Percentiles rank a stretch among this genome's conserved stretches.
Conservation (phyloP, 2,113 vertebrate species). For the Anser cygnoides region DNA sequence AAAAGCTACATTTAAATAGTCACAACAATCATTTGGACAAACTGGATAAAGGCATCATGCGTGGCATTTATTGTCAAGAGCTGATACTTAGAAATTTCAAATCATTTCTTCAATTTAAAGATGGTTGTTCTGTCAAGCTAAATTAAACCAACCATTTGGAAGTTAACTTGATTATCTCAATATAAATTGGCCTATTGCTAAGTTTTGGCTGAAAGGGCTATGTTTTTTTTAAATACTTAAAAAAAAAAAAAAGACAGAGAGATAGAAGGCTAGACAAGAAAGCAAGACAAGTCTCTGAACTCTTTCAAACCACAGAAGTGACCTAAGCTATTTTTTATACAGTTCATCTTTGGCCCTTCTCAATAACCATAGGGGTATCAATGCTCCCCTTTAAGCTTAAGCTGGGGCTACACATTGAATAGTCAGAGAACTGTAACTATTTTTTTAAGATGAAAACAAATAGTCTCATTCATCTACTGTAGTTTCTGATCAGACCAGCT, state of each 20-base stretch:
- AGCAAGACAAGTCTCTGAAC: background rate
- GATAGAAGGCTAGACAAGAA: background rate
- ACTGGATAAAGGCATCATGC: background rate
- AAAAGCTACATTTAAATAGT: background rate
- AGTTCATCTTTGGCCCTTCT: background rate
- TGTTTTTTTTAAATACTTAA: background rate
- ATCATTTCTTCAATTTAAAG: constrained; percentile 17
- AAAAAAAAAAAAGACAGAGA: background rate
- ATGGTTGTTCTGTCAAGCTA: background rate
- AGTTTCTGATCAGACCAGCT: background rate
- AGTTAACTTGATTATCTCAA: background rate
- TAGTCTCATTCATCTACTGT: background rate
- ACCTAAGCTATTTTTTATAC: background rate
- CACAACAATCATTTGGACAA: constrained; percentile 29
- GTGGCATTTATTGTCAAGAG: background rate
- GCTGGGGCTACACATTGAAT: background rate
- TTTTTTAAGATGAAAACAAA: background rate
- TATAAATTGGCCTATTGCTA: background rate
- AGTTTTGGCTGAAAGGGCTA: background rate
- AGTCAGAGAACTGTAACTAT: background rate
- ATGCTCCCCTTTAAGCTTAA: background rate
- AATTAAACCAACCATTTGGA: constrained; percentile 23
- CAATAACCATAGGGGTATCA: background rate
- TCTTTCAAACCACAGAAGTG: constrained; percentile 11
- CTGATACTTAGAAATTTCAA: constrained; percentile 1